These are phyloP conservation scores for Lepilemur ruficaudatus DNA, from an alignment of 2,797 vertebrate genomes.

Conservation along the genomic window DNA sequence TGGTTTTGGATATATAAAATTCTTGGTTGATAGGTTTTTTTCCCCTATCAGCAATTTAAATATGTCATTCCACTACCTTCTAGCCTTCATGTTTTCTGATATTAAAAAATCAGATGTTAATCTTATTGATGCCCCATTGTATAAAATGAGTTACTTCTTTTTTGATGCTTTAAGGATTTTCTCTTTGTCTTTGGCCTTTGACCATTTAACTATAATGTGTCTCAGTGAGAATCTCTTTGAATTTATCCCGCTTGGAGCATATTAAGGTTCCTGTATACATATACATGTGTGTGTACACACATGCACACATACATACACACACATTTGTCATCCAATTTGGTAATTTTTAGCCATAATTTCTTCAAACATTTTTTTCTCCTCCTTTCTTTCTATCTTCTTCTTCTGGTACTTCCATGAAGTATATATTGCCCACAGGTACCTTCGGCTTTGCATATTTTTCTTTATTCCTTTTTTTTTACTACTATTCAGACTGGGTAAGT, in stretches of 20 bases:
- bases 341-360: neutral
- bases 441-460: neutral
- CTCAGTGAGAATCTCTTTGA: neutral
- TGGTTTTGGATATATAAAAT: neutral
- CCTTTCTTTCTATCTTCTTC: neutral
- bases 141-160: neutral
- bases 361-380: neutral
- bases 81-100: neutral
- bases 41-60: neutral
- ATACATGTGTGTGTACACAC: too few relatives aligned
- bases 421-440: neutral
- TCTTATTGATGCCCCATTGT: neutral
- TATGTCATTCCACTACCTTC: neutral
- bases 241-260: neutral
- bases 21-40: neutral
- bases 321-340: neutral
- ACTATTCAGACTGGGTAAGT: neutral
- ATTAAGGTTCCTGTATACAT: neutral
- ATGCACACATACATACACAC: neutral
- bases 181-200: neutral
- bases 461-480: neutral
- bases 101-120: neutral
- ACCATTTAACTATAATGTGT: neutral
- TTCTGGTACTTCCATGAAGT: neutral
- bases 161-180: neutral